phyloP scores from a whole-genome alignment of 2,797 vertebrate species.

The Meda fulgida region DNA sequence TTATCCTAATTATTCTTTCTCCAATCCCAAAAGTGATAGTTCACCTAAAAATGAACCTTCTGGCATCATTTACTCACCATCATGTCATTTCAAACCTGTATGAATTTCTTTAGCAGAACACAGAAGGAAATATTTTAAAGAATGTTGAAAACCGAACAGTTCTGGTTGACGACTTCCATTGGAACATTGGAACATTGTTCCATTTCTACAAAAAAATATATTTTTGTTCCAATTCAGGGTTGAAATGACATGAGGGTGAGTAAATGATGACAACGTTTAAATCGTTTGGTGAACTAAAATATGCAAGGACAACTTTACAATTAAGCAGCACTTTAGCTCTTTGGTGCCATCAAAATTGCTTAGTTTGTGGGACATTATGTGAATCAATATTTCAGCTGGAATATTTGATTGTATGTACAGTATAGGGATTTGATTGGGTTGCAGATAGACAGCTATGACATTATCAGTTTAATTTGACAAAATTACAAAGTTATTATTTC shows the following conservation, averaged over 20 bases:
- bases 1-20: neutral
- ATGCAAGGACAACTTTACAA: neutral
- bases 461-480: neutral
- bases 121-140: neutral
- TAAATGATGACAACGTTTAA: neutral
- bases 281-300: neutral
- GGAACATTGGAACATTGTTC: too few relatives aligned
- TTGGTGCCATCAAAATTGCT: neutral
- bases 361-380: neutral
- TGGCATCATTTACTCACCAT: neutral
- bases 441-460: neutral
- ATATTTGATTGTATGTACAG: neutral
- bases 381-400: neutral
- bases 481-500: neutral
- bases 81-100: neutral
- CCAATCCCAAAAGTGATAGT: neutral
- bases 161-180: neutral
- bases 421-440: neutral
- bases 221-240: neutral
- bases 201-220: neutral
- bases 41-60: neutral
- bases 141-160: neutral
- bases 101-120: neutral
- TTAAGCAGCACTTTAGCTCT: neutral
- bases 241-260: neutral